Evolutionary conservation across 1,140 invertebrate genomes (phyloP), one percentile per base, ranked within the genome.

Genomic region (Caerostris extrusa): DNA sequence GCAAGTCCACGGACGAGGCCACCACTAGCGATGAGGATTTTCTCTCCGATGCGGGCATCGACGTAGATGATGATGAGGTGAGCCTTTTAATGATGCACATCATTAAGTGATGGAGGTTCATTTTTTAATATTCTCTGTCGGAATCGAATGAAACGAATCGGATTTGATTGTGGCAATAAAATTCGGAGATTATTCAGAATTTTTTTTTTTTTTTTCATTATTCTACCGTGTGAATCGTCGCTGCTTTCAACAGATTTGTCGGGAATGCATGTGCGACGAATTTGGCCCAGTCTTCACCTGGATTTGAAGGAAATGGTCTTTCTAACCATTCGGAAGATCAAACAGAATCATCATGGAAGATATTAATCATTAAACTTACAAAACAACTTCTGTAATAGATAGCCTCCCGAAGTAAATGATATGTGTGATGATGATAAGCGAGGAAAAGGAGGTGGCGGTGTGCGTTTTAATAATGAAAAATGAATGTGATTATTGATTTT

Each of bases 51-150:
- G 87, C 87, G 87, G 93, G 93, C 55, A 94, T 94, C 77, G 93
- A 94, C 50, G 93, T 94, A 17, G 93, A 94, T 50, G 93, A 94
- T 56, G 87, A 94, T n/a, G 93, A 94, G 93, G 93, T 94, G 87
- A 94, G 93, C 81, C 56, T 10, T 56, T 77, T 71, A 19, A 60
- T 58, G 17, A 69, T 34, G 34, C 34, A 34, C 34, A 34, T 34
- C 34, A 34, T 34, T 34, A 53, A 7, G 55, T 58, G 56, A 57
- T 81, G 10, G 34, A 2, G 34, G 34, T 34, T 34, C 34, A 0
- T 34, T 34, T 34, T 34, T 34, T 34, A 34, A 34, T 6, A n/a
- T 64, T 3, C 10, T 56, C 50, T 85, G 56, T 4, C 17, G 4
- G 61, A 50, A 50, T 3, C 34, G 7, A 53, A 3, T 53, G 4